Conservation (phyloP, 2,113 vertebrate species). For the Pachyramphus minor region DNA sequence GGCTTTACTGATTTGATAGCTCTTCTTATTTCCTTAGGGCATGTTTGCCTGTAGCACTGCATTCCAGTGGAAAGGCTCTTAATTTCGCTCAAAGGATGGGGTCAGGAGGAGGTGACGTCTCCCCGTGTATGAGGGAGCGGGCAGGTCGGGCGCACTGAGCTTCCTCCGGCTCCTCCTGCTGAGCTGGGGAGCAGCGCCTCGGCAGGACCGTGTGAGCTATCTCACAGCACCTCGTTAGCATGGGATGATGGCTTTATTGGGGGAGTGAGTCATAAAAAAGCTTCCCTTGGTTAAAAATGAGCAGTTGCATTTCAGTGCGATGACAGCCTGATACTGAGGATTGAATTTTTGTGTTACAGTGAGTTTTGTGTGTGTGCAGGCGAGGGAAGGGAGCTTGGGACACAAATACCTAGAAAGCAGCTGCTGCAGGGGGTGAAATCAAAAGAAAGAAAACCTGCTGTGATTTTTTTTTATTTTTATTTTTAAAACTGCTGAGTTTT, state of each 20-base stretch:
- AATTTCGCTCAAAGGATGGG: neutral
- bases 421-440: neutral
- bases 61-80: neutral
- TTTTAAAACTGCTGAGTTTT: neutral
- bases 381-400: neutral
- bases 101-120: constrained; percentile 33
- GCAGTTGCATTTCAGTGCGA: neutral
- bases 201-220: neutral
- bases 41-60: neutral
- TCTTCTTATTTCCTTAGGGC: neutral
- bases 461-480: neutral
- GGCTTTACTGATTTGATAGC: neutral
- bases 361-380: neutral
- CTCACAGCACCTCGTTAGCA: constrained; percentile 46
- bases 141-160: neutral
- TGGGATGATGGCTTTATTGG: constrained; percentile 55
- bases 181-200: neutral
- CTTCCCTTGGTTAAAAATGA: constrained; percentile 26
- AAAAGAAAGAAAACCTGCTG: neutral
- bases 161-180: neutral
- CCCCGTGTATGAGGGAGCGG: neutral
- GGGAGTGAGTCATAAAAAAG: neutral
- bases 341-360: neutral
- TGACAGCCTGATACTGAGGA: neutral
- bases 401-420: neutral